Conservation (phyloP, 2,113 vertebrate genomes). For the Motacilla alba region DNA sequence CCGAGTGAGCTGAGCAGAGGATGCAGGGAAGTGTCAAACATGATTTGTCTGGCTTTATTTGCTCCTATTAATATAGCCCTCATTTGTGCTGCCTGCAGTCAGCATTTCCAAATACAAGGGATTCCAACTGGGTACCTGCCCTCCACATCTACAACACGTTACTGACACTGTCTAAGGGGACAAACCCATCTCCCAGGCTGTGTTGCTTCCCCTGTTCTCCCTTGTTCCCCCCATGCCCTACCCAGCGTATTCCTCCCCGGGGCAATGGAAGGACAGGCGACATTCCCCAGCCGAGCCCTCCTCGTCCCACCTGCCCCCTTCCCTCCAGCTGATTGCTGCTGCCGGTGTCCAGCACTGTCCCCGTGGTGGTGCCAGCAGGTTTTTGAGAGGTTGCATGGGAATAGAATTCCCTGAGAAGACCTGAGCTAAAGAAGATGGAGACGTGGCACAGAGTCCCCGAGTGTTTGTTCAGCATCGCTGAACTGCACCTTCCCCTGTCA, state of each 20-base stretch:
- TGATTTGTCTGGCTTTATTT: background rate
- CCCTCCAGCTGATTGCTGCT: background rate
- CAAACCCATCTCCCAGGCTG: background rate
- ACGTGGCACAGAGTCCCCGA: accelerated
- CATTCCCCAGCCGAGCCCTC: background rate
- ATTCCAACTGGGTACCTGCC: background rate
- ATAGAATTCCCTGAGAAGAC: background rate
- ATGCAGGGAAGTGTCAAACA: constrained; percentile 43
- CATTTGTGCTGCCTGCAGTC: background rate
- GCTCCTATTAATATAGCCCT: constrained; percentile 1
- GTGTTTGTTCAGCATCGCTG: accelerated
- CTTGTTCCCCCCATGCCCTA: background rate
- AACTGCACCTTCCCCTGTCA: background rate
- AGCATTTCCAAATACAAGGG: background rate
- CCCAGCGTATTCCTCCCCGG: accelerated
- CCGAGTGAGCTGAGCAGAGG: background rate
- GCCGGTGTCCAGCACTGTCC: accelerated
- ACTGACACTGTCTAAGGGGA: background rate
- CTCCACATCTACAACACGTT: background rate
- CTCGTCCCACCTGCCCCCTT: background rate
- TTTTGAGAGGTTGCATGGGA: background rate
- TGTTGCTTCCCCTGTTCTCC: background rate
- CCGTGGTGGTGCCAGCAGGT: background rate
- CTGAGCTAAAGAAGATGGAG: background rate
- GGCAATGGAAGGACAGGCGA: accelerated